phyloP scores from a whole-genome alignment of 2,797 vertebrate genomes.

The Pelodytes ibericus region DNA sequence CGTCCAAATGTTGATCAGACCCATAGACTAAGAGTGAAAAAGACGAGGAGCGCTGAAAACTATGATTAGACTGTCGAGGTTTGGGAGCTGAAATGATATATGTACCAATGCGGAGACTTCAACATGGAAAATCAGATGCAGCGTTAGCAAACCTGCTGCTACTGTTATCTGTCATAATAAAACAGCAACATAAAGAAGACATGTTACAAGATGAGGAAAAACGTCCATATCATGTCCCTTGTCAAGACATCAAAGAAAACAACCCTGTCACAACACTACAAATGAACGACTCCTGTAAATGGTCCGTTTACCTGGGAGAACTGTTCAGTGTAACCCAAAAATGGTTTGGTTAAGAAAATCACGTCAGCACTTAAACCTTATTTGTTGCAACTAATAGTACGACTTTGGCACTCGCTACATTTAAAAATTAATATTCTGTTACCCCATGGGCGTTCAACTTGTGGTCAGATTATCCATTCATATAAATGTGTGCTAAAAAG shows the following conservation, averaged over 20 bases:
- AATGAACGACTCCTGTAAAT: neutral
- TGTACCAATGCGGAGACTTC: neutral
- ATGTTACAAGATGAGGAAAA: slow-evolving; percentile 12
- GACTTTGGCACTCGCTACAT: no score
- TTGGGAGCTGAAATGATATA: neutral
- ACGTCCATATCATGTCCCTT: slow-evolving; percentile 21
- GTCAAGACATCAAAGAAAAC: slow-evolving; percentile 5
- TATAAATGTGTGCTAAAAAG: no score
- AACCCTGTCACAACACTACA: neutral
- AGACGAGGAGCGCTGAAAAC: neutral
- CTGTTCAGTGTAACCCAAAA: neutral
- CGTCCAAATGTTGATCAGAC: slow-evolving; percentile 93
- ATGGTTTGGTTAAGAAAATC: no score
- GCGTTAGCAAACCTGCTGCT: neutral
- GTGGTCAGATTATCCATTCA: no score
- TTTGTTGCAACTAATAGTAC: no score
- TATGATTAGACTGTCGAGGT: neutral
- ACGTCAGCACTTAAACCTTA: no score
- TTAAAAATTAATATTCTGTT: no score
- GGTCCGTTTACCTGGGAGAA: neutral
- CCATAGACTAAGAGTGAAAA: slow-evolving; percentile 81
- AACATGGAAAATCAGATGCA: neutral
- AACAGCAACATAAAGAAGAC: neutral
- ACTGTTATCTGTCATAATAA: neutral
- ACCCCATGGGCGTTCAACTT: no score